Percentiles rank a stretch among this genome's conserved stretches.
Conservation (phyloP, 1,140 invertebrate species). For the Trialeurodes vaporariorum region DNA sequence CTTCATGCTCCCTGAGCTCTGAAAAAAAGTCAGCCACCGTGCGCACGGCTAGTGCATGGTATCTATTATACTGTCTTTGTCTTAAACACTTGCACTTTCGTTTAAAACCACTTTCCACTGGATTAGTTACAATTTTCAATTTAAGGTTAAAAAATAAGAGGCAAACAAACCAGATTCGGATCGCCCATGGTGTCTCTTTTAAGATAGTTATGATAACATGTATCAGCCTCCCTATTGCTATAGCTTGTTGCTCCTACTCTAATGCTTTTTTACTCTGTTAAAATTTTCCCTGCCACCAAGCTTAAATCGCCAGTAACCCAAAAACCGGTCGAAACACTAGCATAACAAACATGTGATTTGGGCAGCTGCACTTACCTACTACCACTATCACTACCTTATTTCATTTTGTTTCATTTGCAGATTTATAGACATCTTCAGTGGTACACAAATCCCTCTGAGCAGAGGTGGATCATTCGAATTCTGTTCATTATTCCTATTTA, state of each 20-base stretch:
- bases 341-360: background rate
- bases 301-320: background rate
- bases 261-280: background rate
- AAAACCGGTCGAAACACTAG: background rate
- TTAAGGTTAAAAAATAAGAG: too few species aligned
- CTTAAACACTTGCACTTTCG: too few species aligned
- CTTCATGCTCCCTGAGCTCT: too few species aligned
- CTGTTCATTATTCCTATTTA: slow-evolving; percentile 99
- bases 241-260: background rate
- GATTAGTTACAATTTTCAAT: too few species aligned
- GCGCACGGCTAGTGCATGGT: too few species aligned
- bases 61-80: too few species aligned
- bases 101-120: too few species aligned
- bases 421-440: slow-evolving; percentile 92
- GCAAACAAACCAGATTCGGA: too few species aligned
- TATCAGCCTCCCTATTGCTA: too few species aligned
- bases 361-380: background rate
- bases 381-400: slow-evolving; percentile 6
- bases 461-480: slow-evolving; percentile 98
- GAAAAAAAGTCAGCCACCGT: too few species aligned
- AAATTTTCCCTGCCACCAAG: background rate
- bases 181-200: too few species aligned
- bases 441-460: slow-evolving; percentile 92
- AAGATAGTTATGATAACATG: slow-evolving; percentile 6
- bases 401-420: slow-evolving; percentile 43